Evolutionary conservation across 2,113 vertebrate genomes (phyloP).

Genomic region (Pseudolaguvia tuberculata): DNA sequence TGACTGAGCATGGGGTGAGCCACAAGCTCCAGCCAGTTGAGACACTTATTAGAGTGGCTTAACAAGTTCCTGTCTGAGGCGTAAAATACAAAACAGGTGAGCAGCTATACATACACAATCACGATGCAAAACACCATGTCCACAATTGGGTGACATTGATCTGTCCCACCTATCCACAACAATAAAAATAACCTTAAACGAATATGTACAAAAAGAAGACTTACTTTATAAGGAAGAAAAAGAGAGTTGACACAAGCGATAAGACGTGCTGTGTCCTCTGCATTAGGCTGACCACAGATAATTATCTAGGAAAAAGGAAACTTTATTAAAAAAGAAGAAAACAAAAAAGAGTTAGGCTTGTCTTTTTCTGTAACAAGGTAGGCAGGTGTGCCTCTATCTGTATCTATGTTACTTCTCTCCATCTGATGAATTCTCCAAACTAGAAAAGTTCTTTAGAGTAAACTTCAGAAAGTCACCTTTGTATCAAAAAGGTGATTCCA

Average conservation of each 20-base stretch:
- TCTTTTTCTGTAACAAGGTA: constrained; percentile 46
- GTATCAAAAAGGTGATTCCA: constrained; percentile 8
- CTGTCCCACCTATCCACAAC: not conserved
- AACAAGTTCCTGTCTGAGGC: not conserved
- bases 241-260: constrained; percentile 71
- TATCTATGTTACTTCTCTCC: constrained; percentile 47
- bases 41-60: constrained; percentile 16
- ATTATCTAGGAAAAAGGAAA: constrained; percentile 77
- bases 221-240: constrained; percentile 85
- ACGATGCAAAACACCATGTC: not conserved
- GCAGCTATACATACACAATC: not conserved
- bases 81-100: not conserved
- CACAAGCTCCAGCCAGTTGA: not conserved
- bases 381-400: constrained; percentile 47
- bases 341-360: not conserved
- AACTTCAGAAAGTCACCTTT: constrained; percentile 19
- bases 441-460: constrained; percentile 26
- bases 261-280: constrained; percentile 77
- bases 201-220: not conserved
- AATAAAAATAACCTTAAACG: not conserved
- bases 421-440: constrained; percentile 15
- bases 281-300: constrained; percentile 80
- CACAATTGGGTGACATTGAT: not conserved
- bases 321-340: not conserved
- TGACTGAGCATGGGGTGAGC: not conserved